Evolutionary conservation across 2,797 vertebrate genomes (phyloP).

Genomic region (Lycodopsis pacificus): DNA sequence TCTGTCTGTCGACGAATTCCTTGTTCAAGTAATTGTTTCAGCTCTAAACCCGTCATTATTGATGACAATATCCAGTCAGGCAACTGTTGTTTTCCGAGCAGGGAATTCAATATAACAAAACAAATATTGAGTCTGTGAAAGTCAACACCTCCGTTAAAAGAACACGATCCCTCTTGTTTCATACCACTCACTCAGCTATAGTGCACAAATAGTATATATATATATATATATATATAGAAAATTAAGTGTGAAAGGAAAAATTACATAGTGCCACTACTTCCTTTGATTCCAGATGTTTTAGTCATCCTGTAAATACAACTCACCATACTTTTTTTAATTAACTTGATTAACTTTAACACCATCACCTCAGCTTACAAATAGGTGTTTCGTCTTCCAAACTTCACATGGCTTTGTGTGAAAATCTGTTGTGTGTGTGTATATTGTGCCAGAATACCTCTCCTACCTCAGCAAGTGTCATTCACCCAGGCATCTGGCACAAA

Average conservation of each 20-base stretch:
- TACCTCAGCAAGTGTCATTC: slow-evolving; percentile 39
- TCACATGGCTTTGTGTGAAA: slow-evolving; percentile 21
- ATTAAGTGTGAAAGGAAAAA: neutral
- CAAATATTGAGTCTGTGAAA: neutral
- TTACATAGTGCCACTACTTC: neutral
- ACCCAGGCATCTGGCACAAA: slow-evolving; percentile 39
- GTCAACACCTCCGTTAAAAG: neutral
- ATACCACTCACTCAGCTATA: neutral
- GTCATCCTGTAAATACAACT: slow-evolving; percentile 20
- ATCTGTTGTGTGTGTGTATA: slow-evolving; percentile 14
- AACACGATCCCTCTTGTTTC: slow-evolving; percentile 1
- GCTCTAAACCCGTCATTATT: neutral
- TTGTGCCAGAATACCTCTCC: slow-evolving; percentile 1
- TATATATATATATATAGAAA: too few relatives aligned
- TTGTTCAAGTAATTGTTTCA: neutral
- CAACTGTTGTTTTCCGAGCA: neutral
- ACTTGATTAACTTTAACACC: slow-evolving; percentile 6
- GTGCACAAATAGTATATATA: neutral
- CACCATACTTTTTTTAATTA: slow-evolving; percentile 17
- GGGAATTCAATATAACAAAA: neutral
- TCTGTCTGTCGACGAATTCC: neutral
- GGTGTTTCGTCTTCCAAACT: slow-evolving; percentile 24
- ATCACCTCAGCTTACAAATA: neutral
- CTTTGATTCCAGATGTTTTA: neutral
- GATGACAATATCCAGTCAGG: neutral